Evolutionary conservation across 2,888 invertebrate species (phyloP).

Genomic region (Drosophila greeni): DNA sequence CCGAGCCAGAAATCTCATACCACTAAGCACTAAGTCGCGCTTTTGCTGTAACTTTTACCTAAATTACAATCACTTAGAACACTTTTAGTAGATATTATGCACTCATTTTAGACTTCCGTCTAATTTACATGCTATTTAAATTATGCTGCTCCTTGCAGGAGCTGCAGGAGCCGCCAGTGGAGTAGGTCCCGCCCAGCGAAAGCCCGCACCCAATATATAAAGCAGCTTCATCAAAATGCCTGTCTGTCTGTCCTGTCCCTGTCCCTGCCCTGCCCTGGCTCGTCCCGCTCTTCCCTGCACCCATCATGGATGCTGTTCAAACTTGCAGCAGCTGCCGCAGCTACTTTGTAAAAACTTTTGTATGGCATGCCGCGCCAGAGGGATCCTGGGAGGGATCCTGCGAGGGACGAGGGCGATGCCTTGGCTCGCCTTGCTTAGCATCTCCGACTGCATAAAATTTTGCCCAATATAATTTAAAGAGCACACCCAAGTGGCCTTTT

Average conservation of each 20-base stretch:
- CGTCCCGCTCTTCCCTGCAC: conserved; percentile 7
- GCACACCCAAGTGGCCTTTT: conserved; percentile 67
- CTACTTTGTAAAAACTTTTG: conserved; percentile 74
- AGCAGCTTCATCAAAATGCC: conserved; percentile 70
- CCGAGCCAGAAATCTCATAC: neutral
- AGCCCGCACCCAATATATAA: conserved; percentile 58
- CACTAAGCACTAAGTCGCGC: conserved; percentile 9
- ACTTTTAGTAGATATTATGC: conserved; percentile 73
- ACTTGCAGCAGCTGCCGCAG: conserved; percentile 65
- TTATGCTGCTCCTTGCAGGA: conserved; percentile 58
- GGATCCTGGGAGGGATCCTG: conserved; percentile 10
- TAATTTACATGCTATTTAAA: conserved; percentile 75
- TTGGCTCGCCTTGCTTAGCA: conserved; percentile 37
- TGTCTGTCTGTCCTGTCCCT: conserved; percentile 39
- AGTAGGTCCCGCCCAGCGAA: conserved; percentile 18
- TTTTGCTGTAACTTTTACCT: conserved; percentile 55
- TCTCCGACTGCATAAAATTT: conserved; percentile 68
- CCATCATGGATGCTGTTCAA: conserved; percentile 46
- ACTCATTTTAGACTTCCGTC: conserved; percentile 73
- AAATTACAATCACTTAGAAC: conserved; percentile 74
- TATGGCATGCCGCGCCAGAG: conserved; percentile 39
- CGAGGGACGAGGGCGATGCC: conserved; percentile 22
- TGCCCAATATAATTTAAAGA: conserved; percentile 73
- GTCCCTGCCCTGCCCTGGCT: conserved; percentile 1
- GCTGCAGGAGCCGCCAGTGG: conserved; percentile 8